phyloP scores from a whole-genome alignment of 2,888 invertebrate genomes.

The Chironomus riparius region DNA sequence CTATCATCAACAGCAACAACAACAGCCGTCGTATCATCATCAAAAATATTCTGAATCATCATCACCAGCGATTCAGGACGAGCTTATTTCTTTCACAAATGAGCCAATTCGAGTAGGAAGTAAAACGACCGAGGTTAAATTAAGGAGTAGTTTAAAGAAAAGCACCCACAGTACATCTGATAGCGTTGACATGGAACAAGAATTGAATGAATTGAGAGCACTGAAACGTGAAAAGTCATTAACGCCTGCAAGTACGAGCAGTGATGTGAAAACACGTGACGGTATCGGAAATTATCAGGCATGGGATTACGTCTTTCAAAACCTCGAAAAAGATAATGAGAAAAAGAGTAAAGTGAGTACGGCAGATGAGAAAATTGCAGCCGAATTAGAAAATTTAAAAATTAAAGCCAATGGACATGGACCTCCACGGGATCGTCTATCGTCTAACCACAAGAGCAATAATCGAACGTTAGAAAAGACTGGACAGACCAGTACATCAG shows the following conservation, averaged over 20 bases:
- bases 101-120: background rate
- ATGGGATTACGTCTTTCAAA: slow-evolving; percentile 74
- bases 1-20: background rate
- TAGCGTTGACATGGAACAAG: background rate
- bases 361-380: slow-evolving; percentile 11
- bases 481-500: background rate
- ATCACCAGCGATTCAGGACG: background rate
- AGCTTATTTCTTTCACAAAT: slow-evolving; percentile 3
- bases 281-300: slow-evolving; percentile 60
- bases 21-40: background rate
- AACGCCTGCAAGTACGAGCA: background rate
- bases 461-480: background rate
- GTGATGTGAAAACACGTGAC: slow-evolving; percentile 6
- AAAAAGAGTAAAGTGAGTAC: slow-evolving; percentile 36
- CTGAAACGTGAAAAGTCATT: background rate
- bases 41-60: slow-evolving; percentile 9
- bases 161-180: background rate
- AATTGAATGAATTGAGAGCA: slow-evolving; percentile 13
- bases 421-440: background rate
- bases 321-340: slow-evolving; percentile 65
- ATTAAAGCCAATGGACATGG: slow-evolving; percentile 11
- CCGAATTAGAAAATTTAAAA: slow-evolving; percentile 14
- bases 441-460: background rate
- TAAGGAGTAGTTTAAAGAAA: slow-evolving; percentile 16
- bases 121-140: slow-evolving; percentile 14